These are phyloP conservation scores for Zonitis immaculata DNA, from an alignment of 2,888 invertebrate species.

Conservation along the genomic window DNA sequence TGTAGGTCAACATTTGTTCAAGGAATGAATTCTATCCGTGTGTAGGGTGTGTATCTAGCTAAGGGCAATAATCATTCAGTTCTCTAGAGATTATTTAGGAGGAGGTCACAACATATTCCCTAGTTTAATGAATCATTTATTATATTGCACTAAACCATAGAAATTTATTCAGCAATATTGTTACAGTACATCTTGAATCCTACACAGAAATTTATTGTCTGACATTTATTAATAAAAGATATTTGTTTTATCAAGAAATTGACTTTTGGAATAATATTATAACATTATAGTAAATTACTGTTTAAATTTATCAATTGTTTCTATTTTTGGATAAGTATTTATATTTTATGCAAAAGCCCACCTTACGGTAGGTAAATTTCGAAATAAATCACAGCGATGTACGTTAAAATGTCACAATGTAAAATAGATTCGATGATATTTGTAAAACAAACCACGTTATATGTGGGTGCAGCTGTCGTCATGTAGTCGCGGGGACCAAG, in stretches of 20 bases:
- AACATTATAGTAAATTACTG: too few relatives aligned
- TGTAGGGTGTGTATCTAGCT: slow-evolving; percentile 16
- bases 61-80: slow-evolving; percentile 21
- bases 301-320: background rate
- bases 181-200: background rate
- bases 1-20: slow-evolving; percentile 34
- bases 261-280: too few relatives aligned
- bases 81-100: slow-evolving; percentile 22
- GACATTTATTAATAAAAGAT: background rate
- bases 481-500: slow-evolving; percentile 33
- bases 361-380: slow-evolving; percentile 14
- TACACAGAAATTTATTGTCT: background rate
- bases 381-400: slow-evolving; percentile 26
- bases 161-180: slow-evolving; percentile 7
- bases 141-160: slow-evolving; percentile 10
- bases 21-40: slow-evolving; percentile 27
- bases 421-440: slow-evolving; percentile 34
- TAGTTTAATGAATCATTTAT: slow-evolving; percentile 23
- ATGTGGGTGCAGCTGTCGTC: slow-evolving; percentile 45
- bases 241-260: background rate
- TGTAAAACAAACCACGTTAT: slow-evolving; percentile 37
- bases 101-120: slow-evolving; percentile 22
- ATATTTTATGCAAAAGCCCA: slow-evolving; percentile 20
- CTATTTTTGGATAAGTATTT: slow-evolving; percentile 17
- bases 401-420: slow-evolving; percentile 28